Conservation (phyloP, 2,113 vertebrate species). For the Acanthochromis polyacanthus region DNA sequence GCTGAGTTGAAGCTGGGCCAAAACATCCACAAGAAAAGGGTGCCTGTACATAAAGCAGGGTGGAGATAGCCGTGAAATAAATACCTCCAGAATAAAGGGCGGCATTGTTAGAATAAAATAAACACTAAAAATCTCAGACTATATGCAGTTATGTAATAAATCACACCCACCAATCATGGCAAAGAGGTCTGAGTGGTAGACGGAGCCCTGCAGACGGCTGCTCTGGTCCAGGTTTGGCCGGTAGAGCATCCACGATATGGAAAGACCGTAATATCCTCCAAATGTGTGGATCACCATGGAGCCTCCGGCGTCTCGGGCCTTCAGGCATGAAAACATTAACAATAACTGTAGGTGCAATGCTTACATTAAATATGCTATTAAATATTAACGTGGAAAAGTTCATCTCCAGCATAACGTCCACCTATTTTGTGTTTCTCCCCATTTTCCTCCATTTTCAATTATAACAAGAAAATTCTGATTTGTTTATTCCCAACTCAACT, state of each 20-base stretch:
- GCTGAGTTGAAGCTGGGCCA: conserved; percentile 99
- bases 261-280: conserved; percentile 95
- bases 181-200: conserved; percentile 94
- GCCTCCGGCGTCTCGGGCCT: conserved; percentile 96
- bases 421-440: neutral
- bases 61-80: neutral
- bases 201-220: conserved; percentile 87
- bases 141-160: neutral
- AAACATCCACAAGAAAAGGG: conserved; percentile 97
- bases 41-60: conserved; percentile 82
- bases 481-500: neutral
- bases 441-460: neutral
- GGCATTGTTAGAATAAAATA: neutral
- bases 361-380: neutral
- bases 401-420: neutral
- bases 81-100: neutral
- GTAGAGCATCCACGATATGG: conserved; percentile 93
- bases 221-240: conserved; percentile 90
- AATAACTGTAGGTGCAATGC: neutral
- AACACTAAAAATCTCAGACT: neutral
- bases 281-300: conserved; percentile 99
- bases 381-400: neutral
- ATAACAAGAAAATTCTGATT: neutral
- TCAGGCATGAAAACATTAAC: conserved; percentile 8
- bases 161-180: conserved; percentile 92